Conservation (phyloP, 53 echinoderm and acorn worm species). For the Apostichopus leukothele region DNA sequence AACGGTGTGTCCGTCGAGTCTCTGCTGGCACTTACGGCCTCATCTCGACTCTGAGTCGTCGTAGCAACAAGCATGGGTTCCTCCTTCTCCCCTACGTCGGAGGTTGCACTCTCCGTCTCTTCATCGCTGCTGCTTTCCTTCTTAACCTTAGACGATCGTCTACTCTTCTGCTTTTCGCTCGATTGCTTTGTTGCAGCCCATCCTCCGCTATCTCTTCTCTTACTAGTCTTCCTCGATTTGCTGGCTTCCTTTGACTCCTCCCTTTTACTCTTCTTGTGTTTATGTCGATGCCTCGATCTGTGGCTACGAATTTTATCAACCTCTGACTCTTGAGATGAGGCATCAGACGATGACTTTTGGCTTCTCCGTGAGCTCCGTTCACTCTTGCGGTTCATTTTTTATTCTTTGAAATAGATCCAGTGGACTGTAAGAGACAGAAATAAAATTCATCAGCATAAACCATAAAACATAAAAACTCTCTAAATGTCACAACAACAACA, state of each 20-base stretch:
- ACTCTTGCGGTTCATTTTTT: constrained; percentile 61
- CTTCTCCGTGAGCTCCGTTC: constrained; percentile 60
- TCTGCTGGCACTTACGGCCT: constrained; percentile 52
- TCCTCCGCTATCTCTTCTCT: constrained; percentile 11
- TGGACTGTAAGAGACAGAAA: too few relatives aligned
- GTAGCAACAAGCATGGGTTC: not conserved
- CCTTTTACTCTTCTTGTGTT: constrained; percentile 44
- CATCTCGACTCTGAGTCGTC: constrained; percentile 18
- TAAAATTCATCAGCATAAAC: too few relatives aligned
- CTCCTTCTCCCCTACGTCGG: constrained; percentile 50
- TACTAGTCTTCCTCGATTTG: constrained; percentile 45
- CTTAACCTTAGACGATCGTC: constrained; percentile 21
- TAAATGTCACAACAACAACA: too few relatives aligned
- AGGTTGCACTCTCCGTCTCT: constrained; percentile 60
- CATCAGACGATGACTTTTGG: constrained; percentile 58
- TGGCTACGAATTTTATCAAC: constrained; percentile 51
- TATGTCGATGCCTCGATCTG: constrained; percentile 47
- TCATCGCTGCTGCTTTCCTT: constrained; percentile 52
- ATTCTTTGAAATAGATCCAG: not conserved
- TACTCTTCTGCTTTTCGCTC: constrained; percentile 32
- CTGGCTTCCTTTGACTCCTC: constrained; percentile 22
- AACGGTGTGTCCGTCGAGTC: constrained; percentile 69
- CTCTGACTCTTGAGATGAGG: constrained; percentile 51
- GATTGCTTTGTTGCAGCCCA: constrained; percentile 22
- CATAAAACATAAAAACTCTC: too few relatives aligned